Evolutionary conservation across 2,888 invertebrate genomes (phyloP).

Genomic region (Drosophila lacicola): DNA sequence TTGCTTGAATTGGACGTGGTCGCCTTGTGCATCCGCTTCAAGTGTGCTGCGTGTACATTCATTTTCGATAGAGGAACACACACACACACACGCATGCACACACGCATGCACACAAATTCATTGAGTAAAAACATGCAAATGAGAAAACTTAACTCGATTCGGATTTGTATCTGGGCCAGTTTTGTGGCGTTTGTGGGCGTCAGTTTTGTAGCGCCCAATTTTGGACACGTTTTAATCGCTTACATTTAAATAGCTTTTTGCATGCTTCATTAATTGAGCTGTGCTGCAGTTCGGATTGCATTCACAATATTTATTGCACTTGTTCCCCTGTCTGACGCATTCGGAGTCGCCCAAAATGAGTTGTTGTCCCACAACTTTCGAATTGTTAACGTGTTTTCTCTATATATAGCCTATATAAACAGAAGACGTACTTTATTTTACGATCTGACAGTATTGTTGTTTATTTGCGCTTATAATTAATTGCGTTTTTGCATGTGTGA

Average conservation of each 20-base stretch:
- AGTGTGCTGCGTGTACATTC: conserved; percentile 56
- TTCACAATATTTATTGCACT: conserved; percentile 46
- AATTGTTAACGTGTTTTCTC: conserved; percentile 48
- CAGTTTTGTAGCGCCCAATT: conserved; percentile 59
- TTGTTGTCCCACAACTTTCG: conserved; percentile 68
- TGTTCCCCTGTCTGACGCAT: conserved; percentile 24
- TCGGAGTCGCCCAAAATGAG: conserved; percentile 29
- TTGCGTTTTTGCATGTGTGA: conserved; percentile 31
- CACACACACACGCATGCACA: conserved; percentile 3
- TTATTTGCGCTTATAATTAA: conserved; percentile 29
- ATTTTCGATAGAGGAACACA: conserved; percentile 41
- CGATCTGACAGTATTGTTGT: conserved; percentile 24
- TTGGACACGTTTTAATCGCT: conserved; percentile 58
- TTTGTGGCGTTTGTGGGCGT: conserved; percentile 65
- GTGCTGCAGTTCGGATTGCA: conserved; percentile 25
- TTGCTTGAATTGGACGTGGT: conserved; percentile 50
- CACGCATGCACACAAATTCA: conserved; percentile 39
- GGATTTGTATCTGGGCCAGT: conserved; percentile 71
- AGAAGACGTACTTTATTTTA: conserved; percentile 33
- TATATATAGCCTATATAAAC: conserved; percentile 6
- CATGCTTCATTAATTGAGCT: conserved; percentile 72
- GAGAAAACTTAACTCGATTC: conserved; percentile 37
- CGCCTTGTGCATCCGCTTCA: conserved; percentile 46
- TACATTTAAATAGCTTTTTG: conserved; percentile 53
- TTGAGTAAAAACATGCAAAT: conserved; percentile 57